Base-by-base conservation (phyloP, 2,888 invertebrate genomes). In the Ernsta delagoae region DNA sequence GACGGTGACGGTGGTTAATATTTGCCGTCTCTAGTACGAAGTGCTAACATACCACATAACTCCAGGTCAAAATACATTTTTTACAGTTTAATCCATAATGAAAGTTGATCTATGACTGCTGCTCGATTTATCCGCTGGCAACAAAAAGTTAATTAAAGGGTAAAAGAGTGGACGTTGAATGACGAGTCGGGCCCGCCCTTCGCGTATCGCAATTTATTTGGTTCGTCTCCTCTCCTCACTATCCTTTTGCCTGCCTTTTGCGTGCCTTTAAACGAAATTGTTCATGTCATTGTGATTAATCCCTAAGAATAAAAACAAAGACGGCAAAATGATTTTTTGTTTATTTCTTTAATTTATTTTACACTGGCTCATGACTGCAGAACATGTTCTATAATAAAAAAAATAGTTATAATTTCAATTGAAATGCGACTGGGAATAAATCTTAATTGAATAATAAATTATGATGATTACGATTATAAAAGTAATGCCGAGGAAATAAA, bases 71-170 rank as follows among this genome's bases (percentile, higher is more conserved):
- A 45, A 43, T 43, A 50, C 54, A 67, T 67, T 67, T 71, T 60
- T 65, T 39, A 67, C 54, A 71, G 67, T 61, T 59, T 71, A 73
- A 73, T 70, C 70, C 70, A 65, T 64, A 56, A 73, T 70, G 71
- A 65, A 70, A 70, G 54, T 59, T 43, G 73, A 71, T 75, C 70
- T 71, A 72, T 70, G 70, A 60, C 69, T 67, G 54, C 24, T 48
- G 65, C 66, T 70, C 73, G 60, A 71, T 71, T 70, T 70, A 71
- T 74, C 71, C 70, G 65, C 63, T 0, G 64, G 59, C 53, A 70
- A 62, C 82, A 84, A 89, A 90, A 89, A 89, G 89, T 87, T 89
- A 90, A 90, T 91, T 87, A 89, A 87, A 88, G 81, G 77, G 78
- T 78, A 41, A 84, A 80, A 81, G 81, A 78, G 81, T 69, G 76